Evolutionary conservation across 2,113 vertebrate species (phyloP), one percentile per base, ranked within the genome.

Genomic region (Upupa epops): DNA sequence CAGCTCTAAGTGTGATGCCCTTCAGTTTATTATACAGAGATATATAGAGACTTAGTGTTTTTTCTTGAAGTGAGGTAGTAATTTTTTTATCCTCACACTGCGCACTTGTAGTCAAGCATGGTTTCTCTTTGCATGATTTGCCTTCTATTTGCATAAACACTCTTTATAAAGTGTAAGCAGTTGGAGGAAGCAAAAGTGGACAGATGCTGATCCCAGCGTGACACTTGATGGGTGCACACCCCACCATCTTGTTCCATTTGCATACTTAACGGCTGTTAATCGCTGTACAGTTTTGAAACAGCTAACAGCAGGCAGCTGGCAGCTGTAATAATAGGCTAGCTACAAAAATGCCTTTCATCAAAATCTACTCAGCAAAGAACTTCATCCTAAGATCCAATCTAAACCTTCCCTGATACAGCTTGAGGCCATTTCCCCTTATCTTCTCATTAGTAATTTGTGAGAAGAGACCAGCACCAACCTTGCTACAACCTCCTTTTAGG

Each of bases 171-270:
- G 49, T 6, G 17, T 15, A 45, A 26, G 40, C 28, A n/a, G 25
- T 18, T 78, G 36, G 56, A 64, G 24, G 45, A 68, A 64, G 32
- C 32, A 60, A 37, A 87, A 40, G 12, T 26, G 54, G 8, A 2
- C 1, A n/a, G 32, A 5, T 42, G 48, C 45, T 42, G 61, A 51
- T 63, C 52, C 25, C n/a, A 28, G 1, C 11, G 61, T 0, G 4
- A 14, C 45, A 42, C 37, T 55, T 88, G 11, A 4, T 5, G 48
- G 61, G 29, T 34, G 8, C 29, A 6, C n/a, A 16, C 11, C 40
- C 40, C 32, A 29, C 4, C 18, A 19, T 40, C 37, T 46, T 46
- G 40, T 54, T 7, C 54, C 26, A 10, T 25, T 84, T 52, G 31
- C 36, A 9, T 17, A 4, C 24, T 49, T 66, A 13, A 17, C 72